phyloP scores from a whole-genome alignment of 2,113 vertebrate genomes.

The Halcyon malimbica region DNA sequence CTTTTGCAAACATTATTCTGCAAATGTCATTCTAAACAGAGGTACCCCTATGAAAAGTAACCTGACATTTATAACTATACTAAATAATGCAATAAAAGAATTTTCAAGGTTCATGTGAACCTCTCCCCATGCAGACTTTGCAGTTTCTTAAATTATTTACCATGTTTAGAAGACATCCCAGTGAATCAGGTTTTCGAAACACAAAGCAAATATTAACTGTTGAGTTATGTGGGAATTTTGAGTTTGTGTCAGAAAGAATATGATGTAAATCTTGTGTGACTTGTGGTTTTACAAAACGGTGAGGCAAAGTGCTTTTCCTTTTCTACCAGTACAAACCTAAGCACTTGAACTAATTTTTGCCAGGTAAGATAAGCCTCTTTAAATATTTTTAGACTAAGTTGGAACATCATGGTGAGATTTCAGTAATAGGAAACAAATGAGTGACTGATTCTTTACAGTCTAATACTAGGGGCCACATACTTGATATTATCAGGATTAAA shows the following conservation, averaged over 20 bases:
- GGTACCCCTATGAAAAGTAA: constrained; percentile 52
- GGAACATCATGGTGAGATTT: not conserved
- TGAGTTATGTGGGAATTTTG: not conserved
- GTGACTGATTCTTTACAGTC: not conserved
- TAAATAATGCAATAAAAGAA: constrained; percentile 79
- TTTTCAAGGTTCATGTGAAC: constrained; percentile 66
- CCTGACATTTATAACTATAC: constrained; percentile 74
- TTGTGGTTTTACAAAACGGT: not conserved
- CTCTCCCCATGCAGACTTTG: constrained; percentile 56
- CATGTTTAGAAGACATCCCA: constrained; percentile 49
- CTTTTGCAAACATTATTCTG: constrained; percentile 68
- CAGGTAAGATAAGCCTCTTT: not conserved
- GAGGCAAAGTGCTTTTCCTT: not conserved
- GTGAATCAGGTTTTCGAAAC: constrained; percentile 46
- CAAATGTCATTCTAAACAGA: constrained; percentile 68
- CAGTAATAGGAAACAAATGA: not conserved
- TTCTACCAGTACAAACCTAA: not conserved
- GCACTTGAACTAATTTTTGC: not conserved
- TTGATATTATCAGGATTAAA: not conserved
- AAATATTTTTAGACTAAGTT: not conserved
- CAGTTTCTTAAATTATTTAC: constrained; percentile 74
- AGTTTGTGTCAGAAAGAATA: not conserved
- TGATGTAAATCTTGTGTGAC: not conserved
- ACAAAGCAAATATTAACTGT: constrained; percentile 39
- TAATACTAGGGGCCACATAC: not conserved